Percentiles rank a stretch among this genome's conserved stretches.
phyloP scores from a whole-genome alignment of 2,888 invertebrate species.

The Trissonchulus sp. region DNA sequence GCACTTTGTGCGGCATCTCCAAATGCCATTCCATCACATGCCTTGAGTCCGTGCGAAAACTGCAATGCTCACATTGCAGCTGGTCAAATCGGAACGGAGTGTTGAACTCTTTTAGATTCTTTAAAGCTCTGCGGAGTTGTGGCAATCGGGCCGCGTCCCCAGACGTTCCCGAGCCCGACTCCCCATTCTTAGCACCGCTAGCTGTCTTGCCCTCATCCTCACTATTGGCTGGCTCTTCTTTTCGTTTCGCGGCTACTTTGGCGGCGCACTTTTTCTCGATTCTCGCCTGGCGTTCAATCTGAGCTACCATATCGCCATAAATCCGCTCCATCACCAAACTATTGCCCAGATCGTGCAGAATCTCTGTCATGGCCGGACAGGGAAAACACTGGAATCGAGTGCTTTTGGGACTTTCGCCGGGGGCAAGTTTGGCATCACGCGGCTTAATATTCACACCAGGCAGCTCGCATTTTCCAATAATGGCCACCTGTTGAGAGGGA shows the following conservation, averaged over 20 bases:
- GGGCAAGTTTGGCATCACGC: background rate
- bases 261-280: background rate
- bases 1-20: constrained; percentile 19
- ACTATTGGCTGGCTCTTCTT: background rate
- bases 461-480: background rate
- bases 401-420: background rate
- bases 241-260: background rate
- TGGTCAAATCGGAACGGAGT: background rate
- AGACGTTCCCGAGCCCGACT: background rate
- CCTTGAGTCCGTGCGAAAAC: background rate
- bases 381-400: constrained; percentile 24
- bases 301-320: constrained; percentile 12
- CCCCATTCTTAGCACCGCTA: background rate
- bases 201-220: background rate
- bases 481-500: background rate
- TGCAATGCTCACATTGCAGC: constrained; percentile 4
- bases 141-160: background rate
- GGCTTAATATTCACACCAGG: background rate
- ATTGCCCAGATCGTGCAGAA: constrained; percentile 22
- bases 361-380: constrained; percentile 22
- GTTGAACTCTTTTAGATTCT: background rate
- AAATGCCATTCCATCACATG: background rate
- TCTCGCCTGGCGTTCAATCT: constrained; percentile 9
- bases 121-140: background rate
- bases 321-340: constrained; percentile 9